A percentile compares a stretch with the other conserved stretches of the same genome.
phyloP scores from a whole-genome alignment of 2,888 invertebrate species.

The Sabellastarte sp. region DNA sequence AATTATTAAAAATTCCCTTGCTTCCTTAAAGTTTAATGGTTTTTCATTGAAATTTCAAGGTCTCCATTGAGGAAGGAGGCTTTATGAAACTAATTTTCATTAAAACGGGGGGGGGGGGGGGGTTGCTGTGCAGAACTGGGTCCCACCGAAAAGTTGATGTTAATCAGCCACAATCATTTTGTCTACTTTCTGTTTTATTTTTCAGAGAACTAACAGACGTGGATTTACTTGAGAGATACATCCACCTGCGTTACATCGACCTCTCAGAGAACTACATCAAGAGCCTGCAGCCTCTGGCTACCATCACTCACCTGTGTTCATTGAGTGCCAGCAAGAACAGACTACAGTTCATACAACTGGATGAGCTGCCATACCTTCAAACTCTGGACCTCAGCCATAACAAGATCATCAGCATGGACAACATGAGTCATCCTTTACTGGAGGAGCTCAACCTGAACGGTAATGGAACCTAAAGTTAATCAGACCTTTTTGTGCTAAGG shows the following conservation, averaged over 20 bases:
- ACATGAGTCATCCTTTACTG: conserved; percentile 10
- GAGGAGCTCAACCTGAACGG: conserved; percentile 10
- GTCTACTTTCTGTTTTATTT: too few relatives aligned
- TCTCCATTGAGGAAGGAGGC: too few relatives aligned
- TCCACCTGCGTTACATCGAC: conserved; percentile 13
- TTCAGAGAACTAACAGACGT: conserved; percentile 13
- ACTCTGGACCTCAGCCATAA: conserved; percentile 5
- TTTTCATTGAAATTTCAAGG: too few relatives aligned
- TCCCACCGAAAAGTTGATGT: too few relatives aligned
- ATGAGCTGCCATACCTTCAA: conserved; percentile 16
- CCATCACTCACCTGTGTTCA: conserved; percentile 9
- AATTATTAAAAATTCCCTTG: too few relatives aligned
- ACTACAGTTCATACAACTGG: not conserved
- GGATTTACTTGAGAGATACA: conserved; percentile 10
- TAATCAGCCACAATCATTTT: too few relatives aligned
- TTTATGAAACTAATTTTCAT: too few relatives aligned
- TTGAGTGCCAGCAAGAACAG: conserved; percentile 10
- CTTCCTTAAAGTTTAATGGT: too few relatives aligned
- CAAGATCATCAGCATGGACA: conserved; percentile 9
- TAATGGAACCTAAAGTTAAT: too few relatives aligned
- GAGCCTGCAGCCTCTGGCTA: conserved; percentile 7
- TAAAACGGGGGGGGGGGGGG: too few relatives aligned
- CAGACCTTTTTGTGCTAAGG: too few relatives aligned
- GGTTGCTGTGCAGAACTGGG: too few relatives aligned
- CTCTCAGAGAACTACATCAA: conserved; percentile 11